Evolutionary conservation across 2,797 vertebrate species (phyloP), one percentile per base, ranked within the genome.

Genomic region (Danio choprae): DNA sequence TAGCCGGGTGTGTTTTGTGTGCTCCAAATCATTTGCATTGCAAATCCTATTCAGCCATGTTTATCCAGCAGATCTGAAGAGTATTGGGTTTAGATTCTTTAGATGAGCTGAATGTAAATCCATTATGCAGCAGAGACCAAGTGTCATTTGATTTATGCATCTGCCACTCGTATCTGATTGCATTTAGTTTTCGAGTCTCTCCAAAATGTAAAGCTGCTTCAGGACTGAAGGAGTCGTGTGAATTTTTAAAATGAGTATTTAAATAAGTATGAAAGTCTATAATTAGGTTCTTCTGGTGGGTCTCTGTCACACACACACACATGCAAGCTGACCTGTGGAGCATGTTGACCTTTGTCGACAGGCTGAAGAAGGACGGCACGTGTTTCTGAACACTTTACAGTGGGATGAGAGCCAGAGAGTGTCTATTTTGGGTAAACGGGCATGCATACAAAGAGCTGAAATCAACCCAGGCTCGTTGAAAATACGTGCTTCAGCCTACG

Each of bases 351-450:
- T 92, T 91, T 90, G 76, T 20, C 87, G 87, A 83, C 79, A 86
- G 82, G 86, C 85, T 81, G 77, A 85, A 83, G 81, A 41, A 70
- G 83, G 83, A 76, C 29, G 79, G 65, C 88, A 87, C 78, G 70
- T 86, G 88, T 85, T 77, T 51, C 75, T 58, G 13, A 56, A 83
- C 64, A 80, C 84, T 86, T 88, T 85, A 87, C 82, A 77, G 83
- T 87, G 82, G 91, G 89, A 87, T 64, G 22, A 36, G 77, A 11
- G 79, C 88, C 89, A 91, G 84, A 84, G 77, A 65, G 91, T 80
- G 64, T 92, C 91, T 94, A 93, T 94, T 95, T 82, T 90, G 70
- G 87, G 89, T 85, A 69, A 51, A 41, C 84, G 71, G 84, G 59
- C 80, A 85, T 81, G 89, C n/a, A 48, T 82, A 84, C 73, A 77